These are phyloP conservation scores for Scomber japonicus DNA, from an alignment of 2,113 vertebrate species.

Conservation along the genomic window DNA sequence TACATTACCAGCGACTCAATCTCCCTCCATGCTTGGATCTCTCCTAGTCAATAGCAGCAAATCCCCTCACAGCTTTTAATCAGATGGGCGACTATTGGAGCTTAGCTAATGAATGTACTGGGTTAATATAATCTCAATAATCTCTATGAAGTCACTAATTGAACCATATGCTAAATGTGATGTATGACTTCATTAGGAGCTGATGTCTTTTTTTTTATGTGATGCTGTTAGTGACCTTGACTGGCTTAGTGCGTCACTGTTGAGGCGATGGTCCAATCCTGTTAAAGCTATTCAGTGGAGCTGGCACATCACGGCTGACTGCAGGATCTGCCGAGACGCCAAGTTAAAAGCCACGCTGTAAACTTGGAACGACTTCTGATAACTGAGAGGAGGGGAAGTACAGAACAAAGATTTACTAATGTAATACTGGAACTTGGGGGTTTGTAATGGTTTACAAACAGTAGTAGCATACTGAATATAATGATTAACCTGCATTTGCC, in stretches of 20 bases:
- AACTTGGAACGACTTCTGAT: slow-evolving; percentile 50
- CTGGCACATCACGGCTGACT: slow-evolving; percentile 53
- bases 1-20: slow-evolving; percentile 37
- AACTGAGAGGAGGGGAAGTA: slow-evolving; percentile 3
- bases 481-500: slow-evolving; percentile 37
- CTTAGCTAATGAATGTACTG: slow-evolving; percentile 80
- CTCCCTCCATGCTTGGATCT: slow-evolving; percentile 62
- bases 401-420: slow-evolving; percentile 10
- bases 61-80: slow-evolving; percentile 73
- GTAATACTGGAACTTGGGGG: neutral
- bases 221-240: slow-evolving; percentile 72
- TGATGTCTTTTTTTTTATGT: slow-evolving; percentile 67
- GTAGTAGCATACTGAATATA: slow-evolving; percentile 6
- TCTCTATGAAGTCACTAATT: slow-evolving; percentile 78
- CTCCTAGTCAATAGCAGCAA: slow-evolving; percentile 69
- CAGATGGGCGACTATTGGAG: slow-evolving; percentile 75
- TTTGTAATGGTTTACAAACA: slow-evolving; percentile 21
- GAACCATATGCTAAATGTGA: slow-evolving; percentile 77
- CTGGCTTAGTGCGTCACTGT: slow-evolving; percentile 59
- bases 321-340: slow-evolving; percentile 42
- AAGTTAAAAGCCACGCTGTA: slow-evolving; percentile 49
- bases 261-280: slow-evolving; percentile 61
- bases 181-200: slow-evolving; percentile 74
- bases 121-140: slow-evolving; percentile 82
- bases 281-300: slow-evolving; percentile 60